Conservation (phyloP, 37 sponge, comb jelly and placozoan genomes). For the Halisarca cf. caerulea region DNA sequence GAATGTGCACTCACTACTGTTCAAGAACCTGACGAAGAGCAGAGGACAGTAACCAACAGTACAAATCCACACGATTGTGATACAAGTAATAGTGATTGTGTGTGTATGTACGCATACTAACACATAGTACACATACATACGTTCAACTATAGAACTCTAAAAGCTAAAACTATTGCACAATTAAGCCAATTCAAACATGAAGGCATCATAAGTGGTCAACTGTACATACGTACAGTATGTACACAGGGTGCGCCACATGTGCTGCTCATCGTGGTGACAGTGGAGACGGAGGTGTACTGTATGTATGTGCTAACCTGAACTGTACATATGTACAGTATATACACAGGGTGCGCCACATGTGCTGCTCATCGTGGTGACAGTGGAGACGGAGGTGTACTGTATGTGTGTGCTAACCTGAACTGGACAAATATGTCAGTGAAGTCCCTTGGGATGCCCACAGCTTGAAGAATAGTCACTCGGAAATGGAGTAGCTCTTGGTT, state of each 20-base stretch:
- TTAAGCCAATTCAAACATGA: too few relatives aligned
- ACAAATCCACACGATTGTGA: neutral
- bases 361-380: too few relatives aligned
- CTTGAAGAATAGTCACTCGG: constrained; percentile 72
- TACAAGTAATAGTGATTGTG: neutral
- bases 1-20: constrained; percentile 46
- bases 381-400: too few relatives aligned
- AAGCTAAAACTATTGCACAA: too few relatives aligned
- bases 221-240: neutral
- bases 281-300: too few relatives aligned
- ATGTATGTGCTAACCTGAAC: constrained; percentile 30
- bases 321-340: neutral
- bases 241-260: too few relatives aligned
- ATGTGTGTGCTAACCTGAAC: constrained; percentile 48
- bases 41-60: neutral
- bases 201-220: neutral
- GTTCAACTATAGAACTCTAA: too few relatives aligned
- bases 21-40: constrained; percentile 42
- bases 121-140: neutral
- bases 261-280: too few relatives aligned
- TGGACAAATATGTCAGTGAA: constrained; percentile 75
- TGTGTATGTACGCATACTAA: too few relatives aligned
- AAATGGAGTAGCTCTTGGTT: constrained; percentile 45
- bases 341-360: too few relatives aligned
- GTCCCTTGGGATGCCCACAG: constrained; percentile 70